Evolutionary conservation across 2,888 invertebrate genomes (phyloP).

Genomic region (Panorpa germanica): DNA sequence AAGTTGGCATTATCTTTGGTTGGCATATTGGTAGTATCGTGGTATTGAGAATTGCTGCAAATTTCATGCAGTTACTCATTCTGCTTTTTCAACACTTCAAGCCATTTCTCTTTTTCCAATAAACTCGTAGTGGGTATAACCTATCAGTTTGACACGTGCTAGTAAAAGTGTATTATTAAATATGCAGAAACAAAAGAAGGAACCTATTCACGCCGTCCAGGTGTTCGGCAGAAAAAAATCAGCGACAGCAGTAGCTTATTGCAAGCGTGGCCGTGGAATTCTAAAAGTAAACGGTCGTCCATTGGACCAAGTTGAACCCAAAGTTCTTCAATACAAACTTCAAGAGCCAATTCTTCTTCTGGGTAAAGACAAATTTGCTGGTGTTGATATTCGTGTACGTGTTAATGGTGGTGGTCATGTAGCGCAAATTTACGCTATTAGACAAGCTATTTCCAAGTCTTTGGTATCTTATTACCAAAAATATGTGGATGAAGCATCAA

Average conservation of each 20-base stretch:
- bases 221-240: slow-evolving; percentile 99
- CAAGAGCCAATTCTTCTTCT: slow-evolving; percentile 79
- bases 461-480: slow-evolving; percentile 97
- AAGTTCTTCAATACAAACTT: slow-evolving; percentile 86
- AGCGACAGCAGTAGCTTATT: slow-evolving; percentile 97
- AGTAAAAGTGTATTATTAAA: too few relatives aligned
- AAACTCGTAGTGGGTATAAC: too few relatives aligned
- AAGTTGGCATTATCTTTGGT: too few relatives aligned
- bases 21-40: too few relatives aligned
- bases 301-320: slow-evolving; percentile 88
- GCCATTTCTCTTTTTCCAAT: too few relatives aligned
- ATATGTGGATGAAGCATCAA: slow-evolving; percentile 98
- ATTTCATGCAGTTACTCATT: too few relatives aligned
- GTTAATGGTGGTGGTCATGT: slow-evolving; percentile 99
- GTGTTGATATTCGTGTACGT: slow-evolving; percentile 92
- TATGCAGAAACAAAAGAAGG: slow-evolving; percentile 64
- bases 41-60: too few relatives aligned
- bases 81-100: too few relatives aligned
- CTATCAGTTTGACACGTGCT: too few relatives aligned
- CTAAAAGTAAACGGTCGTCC: slow-evolving; percentile 95
- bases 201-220: slow-evolving; percentile 86
- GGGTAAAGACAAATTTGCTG: slow-evolving; percentile 90
- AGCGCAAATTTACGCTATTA: slow-evolving; percentile 95
- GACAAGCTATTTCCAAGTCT: slow-evolving; percentile 96
- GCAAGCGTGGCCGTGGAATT: slow-evolving; percentile 88